Percentiles rank a stretch among this genome's conserved stretches.
These are phyloP conservation scores for Amaurobius ferox DNA, from an alignment of 2,888 invertebrate genomes.

Conservation along the genomic window DNA sequence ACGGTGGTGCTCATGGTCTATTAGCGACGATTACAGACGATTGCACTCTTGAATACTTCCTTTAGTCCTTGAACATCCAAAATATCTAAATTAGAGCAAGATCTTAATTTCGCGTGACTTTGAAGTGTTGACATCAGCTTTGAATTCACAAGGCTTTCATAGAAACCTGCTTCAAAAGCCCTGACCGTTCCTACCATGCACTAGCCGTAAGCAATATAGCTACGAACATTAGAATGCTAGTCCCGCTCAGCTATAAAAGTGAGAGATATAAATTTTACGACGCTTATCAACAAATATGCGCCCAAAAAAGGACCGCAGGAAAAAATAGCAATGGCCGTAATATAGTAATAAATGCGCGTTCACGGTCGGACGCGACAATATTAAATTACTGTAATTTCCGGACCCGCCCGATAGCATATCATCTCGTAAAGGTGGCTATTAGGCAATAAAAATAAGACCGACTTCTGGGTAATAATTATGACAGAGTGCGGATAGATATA, in stretches of 20 bases:
- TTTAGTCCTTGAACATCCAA: too few species aligned
- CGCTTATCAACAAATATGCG: slow-evolving; percentile 1
- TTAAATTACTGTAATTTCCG: slow-evolving; percentile 48
- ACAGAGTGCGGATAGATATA: neutral
- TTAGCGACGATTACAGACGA: too few species aligned
- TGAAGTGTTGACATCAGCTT: too few species aligned
- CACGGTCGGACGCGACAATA: slow-evolving; percentile 2
- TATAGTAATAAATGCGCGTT: neutral
- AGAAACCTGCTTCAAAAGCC: neutral
- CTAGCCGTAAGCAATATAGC: neutral
- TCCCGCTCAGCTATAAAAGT: neutral
- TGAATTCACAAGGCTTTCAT: too few species aligned
- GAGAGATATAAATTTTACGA: slow-evolving; percentile 3
- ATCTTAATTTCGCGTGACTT: too few species aligned
- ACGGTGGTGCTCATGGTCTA: too few species aligned
- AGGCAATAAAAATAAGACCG: slow-evolving; percentile 29
- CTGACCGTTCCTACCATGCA: neutral
- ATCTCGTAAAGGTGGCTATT: slow-evolving; percentile 30
- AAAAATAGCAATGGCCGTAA: neutral
- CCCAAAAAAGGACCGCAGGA: neutral
- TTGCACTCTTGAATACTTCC: too few species aligned
- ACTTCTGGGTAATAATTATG: neutral
- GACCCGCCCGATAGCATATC: slow-evolving; percentile 21
- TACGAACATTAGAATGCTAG: neutral
- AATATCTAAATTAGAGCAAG: too few species aligned